phyloP scores from a whole-genome alignment of 2,888 invertebrate species.

The Hipparchia semele region DNA sequence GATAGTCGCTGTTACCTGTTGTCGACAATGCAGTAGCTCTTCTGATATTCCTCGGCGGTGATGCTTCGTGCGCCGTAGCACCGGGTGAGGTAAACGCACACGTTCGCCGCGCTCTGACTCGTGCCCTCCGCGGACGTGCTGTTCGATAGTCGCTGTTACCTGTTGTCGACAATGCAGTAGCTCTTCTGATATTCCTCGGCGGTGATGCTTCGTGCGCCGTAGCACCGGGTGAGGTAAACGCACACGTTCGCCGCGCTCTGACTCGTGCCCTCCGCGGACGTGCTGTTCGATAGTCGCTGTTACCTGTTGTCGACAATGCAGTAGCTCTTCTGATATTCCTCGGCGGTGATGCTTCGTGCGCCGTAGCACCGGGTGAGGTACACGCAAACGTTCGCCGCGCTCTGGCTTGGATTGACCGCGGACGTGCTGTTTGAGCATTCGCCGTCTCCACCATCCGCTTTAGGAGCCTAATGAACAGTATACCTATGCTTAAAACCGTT shows the following conservation, averaged over 20 bases:
- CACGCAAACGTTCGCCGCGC: conserved; percentile 46
- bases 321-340: too few species aligned
- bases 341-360: conserved; percentile 44
- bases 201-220: conserved; percentile 47
- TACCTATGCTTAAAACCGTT: not conserved
- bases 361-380: conserved; percentile 67
- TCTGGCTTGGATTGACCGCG: conserved; percentile 12
- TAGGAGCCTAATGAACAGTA: conserved; percentile 4
- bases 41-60: conserved; percentile 54
- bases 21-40: conserved; percentile 59
- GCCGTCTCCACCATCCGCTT: conserved; percentile 2
- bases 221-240: conserved; percentile 69
- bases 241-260: conserved; percentile 40
- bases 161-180: too few species aligned
- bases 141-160: too few species aligned
- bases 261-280: not conserved
- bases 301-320: too few species aligned
- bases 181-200: too few species aligned
- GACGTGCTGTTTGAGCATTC: conserved; percentile 2
- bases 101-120: conserved; percentile 21
- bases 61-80: conserved; percentile 57
- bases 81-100: conserved; percentile 66
- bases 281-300: too few species aligned
- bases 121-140: not conserved
- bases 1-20: conserved; percentile 49